These are phyloP conservation scores for Acanthopagrus latus DNA, from an alignment of 2,797 vertebrate genomes.

Conservation along the genomic window DNA sequence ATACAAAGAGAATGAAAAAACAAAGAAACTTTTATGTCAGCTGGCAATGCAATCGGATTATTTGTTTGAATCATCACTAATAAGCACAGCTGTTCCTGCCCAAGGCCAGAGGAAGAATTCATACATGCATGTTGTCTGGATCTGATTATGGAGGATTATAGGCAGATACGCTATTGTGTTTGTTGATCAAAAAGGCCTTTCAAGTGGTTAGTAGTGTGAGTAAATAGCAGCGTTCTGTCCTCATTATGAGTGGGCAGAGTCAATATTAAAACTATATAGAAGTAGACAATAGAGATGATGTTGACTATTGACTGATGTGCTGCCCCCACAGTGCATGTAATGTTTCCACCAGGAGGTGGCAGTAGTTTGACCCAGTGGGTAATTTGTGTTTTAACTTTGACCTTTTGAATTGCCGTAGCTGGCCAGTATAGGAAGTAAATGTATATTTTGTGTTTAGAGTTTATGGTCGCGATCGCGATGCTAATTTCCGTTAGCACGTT, in stretches of 20 bases:
- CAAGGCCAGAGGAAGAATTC: conserved; percentile 36
- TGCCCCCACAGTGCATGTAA: too few species aligned
- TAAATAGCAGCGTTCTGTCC: conserved; percentile 40
- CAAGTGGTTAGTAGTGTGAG: conserved; percentile 40
- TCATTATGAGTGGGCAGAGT: conserved; percentile 11
- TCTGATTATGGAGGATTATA: conserved; percentile 44
- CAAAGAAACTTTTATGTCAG: conserved; percentile 55
- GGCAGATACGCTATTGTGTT: conserved; percentile 44
- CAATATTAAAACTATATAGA: conserved; percentile 12
- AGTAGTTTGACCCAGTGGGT: too few species aligned
- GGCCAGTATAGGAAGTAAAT: too few species aligned
- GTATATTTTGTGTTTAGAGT: too few species aligned
- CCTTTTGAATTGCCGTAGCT: too few species aligned
- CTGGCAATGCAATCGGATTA: conserved; percentile 54
- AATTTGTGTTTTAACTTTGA: too few species aligned
- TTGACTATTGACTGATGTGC: not conserved
- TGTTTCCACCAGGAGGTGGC: too few species aligned
- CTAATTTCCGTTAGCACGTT: too few species aligned
- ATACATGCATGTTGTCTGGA: conserved; percentile 46
- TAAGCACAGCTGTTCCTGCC: conserved; percentile 57
- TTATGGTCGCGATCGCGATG: too few species aligned
- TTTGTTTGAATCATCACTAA: conserved; percentile 54
- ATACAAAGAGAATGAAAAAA: conserved; percentile 42
- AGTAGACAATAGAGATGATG: not conserved
- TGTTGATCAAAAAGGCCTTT: conserved; percentile 58